Evolutionary conservation across 2,797 vertebrate genomes (phyloP).

Genomic region (Phoeniculus purpureus): DNA sequence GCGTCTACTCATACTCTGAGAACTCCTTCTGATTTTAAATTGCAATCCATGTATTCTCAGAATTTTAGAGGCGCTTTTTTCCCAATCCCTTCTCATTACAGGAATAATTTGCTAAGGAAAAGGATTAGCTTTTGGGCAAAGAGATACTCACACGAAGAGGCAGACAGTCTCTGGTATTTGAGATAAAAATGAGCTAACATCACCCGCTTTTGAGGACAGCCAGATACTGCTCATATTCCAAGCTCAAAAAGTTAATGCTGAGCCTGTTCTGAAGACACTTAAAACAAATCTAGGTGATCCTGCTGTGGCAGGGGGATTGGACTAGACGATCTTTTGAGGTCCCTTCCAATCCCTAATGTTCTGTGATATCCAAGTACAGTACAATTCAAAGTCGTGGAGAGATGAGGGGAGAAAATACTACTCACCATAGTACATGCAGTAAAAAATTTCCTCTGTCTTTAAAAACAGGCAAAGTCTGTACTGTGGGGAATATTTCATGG

Average conservation of each 20-base stretch:
- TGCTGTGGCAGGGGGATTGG: too few relatives aligned
- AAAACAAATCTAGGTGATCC: not conserved
- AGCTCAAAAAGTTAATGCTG: not conserved
- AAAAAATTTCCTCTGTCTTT: too few relatives aligned
- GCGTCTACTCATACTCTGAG: not conserved
- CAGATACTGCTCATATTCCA: not conserved
- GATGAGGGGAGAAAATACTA: not conserved
- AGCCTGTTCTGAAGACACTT: not conserved
- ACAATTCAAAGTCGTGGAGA: not conserved
- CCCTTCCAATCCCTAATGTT: too few relatives aligned
- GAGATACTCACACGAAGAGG: not conserved
- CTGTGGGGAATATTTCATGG: constrained; percentile 69
- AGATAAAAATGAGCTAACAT: not conserved
- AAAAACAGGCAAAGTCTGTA: too few relatives aligned
- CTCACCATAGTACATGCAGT: not conserved
- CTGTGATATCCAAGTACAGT: not conserved
- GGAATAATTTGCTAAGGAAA: not conserved
- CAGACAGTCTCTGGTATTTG: not conserved
- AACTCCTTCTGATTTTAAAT: not conserved
- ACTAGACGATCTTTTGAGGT: too few relatives aligned
- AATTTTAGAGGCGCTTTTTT: not conserved
- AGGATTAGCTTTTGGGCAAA: not conserved
- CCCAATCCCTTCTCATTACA: not conserved
- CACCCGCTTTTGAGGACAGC: not conserved
- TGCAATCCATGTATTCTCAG: not conserved